These are phyloP conservation scores for Pseudorhombus dupliciocellatus DNA, from an alignment of 2,113 vertebrate species.

Conservation along the genomic window DNA sequence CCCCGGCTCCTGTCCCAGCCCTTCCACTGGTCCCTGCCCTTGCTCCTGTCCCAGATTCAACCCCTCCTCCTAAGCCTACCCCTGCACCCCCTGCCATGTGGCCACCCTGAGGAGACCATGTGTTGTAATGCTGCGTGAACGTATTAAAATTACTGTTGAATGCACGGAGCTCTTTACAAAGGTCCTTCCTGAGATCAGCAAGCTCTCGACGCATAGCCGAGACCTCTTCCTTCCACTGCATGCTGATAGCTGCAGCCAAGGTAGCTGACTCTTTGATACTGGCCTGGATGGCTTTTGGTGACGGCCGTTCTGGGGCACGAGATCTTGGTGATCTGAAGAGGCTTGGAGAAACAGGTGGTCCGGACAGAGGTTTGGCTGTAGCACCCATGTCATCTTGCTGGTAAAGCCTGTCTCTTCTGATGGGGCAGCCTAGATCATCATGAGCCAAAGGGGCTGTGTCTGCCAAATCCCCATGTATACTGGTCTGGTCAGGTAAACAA, in stretches of 20 bases:
- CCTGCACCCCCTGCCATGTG: constrained; percentile 48
- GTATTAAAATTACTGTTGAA: constrained; percentile 84
- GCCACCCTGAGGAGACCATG: constrained; percentile 79
- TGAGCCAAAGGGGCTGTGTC: constrained; percentile 79
- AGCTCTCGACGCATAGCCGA: constrained; percentile 83
- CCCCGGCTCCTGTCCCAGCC: neutral
- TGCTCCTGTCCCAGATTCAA: constrained; percentile 15
- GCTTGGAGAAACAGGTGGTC: constrained; percentile 74
- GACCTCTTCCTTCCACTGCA: constrained; percentile 85
- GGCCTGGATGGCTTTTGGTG: constrained; percentile 78
- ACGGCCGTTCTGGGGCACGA: constrained; percentile 65
- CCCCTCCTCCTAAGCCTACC: constrained; percentile 29
- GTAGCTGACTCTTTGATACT: constrained; percentile 82
- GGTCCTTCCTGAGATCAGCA: constrained; percentile 80
- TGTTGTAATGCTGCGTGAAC: constrained; percentile 83
- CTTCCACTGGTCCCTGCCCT: neutral
- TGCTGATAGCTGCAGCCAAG: constrained; percentile 81
- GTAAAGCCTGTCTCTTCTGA: constrained; percentile 78
- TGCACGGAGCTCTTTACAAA: constrained; percentile 82
- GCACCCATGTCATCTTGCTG: constrained; percentile 71
- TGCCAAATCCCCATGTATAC: constrained; percentile 77
- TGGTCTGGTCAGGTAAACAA: constrained; percentile 80
- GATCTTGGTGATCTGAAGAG: constrained; percentile 75
- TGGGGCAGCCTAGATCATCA: constrained; percentile 77
- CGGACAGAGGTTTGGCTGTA: constrained; percentile 72